Evolutionary conservation across 2,113 vertebrate genomes (phyloP).

Genomic region (Lipophrys pholis): DNA sequence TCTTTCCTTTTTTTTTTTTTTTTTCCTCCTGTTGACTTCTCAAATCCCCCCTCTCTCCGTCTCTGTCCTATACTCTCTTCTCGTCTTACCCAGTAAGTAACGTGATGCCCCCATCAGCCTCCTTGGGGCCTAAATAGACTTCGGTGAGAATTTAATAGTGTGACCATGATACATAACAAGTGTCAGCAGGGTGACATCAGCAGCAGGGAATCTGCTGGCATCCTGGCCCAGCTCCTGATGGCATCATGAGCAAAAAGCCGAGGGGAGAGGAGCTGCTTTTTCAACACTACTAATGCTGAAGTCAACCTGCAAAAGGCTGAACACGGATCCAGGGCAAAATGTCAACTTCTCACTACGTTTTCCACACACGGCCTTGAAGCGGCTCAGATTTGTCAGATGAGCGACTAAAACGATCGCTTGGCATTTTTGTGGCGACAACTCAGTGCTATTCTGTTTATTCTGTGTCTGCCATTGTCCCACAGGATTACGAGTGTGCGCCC

Average conservation of each 20-base stretch:
- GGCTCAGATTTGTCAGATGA: too few relatives aligned
- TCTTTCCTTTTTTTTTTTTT: background rate
- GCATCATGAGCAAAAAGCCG: conserved; percentile 44
- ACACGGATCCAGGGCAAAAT: background rate
- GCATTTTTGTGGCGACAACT: background rate
- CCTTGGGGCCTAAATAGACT: conserved; percentile 82
- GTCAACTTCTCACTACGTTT: too few relatives aligned
- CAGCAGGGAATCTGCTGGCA: conserved; percentile 81
- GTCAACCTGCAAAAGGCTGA: conserved; percentile 16
- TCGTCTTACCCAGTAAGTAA: conserved; percentile 73
- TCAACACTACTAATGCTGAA: conserved; percentile 53
- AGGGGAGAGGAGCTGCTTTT: conserved; percentile 47
- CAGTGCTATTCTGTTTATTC: background rate
- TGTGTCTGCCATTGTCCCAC: background rate
- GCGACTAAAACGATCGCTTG: too few relatives aligned
- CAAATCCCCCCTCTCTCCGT: background rate
- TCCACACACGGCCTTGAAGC: too few relatives aligned
- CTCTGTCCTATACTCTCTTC: conserved; percentile 29
- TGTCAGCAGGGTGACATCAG: conserved; percentile 84
- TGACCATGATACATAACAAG: conserved; percentile 86
- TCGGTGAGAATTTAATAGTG: conserved; percentile 85
- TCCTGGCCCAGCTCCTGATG: conserved; percentile 66
- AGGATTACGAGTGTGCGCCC: background rate
- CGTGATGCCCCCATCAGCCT: conserved; percentile 73
- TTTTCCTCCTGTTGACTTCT: conserved; percentile 24